Base-by-base conservation (phyloP, 2,888 invertebrate species). In the Caenorhabditis panamensis region DNA sequence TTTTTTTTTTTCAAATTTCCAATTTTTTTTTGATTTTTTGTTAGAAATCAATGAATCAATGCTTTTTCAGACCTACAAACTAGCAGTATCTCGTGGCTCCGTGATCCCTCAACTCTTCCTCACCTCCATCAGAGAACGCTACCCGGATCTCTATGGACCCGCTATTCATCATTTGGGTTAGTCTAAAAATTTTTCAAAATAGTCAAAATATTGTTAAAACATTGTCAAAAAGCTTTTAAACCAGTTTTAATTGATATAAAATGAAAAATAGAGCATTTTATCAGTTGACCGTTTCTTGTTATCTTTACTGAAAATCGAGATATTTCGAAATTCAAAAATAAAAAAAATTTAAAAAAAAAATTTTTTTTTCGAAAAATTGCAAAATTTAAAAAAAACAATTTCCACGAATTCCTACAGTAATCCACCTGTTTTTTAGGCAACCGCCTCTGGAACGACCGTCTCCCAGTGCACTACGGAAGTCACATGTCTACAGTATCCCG, bases 401-500 rank as follows among this genome's bases (percentile, higher is more conserved):
- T 6, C 9, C 9, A 31, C 31, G 5, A 9, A 9, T 31, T 31
- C 31, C 4, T 31, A 6, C 9, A 31, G 4, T 31, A 9, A 31
- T 31, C 5, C 9, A 31, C 44, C 26, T 3, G 5, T 28, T 62
- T n/a, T 62, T 47, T n/a, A 79, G 79, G 79, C 37, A 63, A 69
- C 26, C 59, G 81, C 5, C 76, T 81, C 4, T 81, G 81, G 81
- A 53, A 72, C 26, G 49, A 59, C 22, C 54, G 73, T 22, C 49
- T 75, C 20, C 81, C 81, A 1, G 76, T 81, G 18, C 76, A 81
- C 37, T 77, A 76, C 61, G 76, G 81, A 2, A 77, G 71, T 28
- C 81, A 81, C 49, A 81, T 81, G 81, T 81, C 76, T n/a, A 81
- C 76, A 11, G 81, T 81, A n/a, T 71, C 71, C 22, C 61, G 76